Conservation (phyloP, 37 sponge, comb jelly and placozoan species). For the Lycopodina hypogea region DNA sequence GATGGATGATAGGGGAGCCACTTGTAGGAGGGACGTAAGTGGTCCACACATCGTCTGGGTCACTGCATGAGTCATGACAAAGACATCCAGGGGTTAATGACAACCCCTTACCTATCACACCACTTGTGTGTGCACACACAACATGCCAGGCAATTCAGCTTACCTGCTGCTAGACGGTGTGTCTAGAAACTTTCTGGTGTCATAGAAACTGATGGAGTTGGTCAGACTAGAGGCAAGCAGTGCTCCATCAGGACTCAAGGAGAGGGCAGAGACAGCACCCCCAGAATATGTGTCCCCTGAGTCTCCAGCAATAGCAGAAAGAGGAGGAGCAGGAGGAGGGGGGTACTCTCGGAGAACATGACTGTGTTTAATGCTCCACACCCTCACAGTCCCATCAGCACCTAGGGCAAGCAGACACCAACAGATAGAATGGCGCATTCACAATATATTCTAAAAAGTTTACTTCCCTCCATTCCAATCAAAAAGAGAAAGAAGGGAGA, state of each 20-base stretch:
- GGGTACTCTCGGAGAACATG: constrained; percentile 25
- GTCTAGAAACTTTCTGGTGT: constrained; percentile 8
- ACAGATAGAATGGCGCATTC: too few species aligned
- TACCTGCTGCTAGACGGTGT: not conserved
- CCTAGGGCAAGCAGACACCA: constrained; percentile 13
- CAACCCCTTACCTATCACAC: too few species aligned
- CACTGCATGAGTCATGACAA: constrained; percentile 2
- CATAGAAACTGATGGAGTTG: constrained; percentile 48
- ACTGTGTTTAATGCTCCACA: constrained; percentile 66
- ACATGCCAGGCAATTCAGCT: too few species aligned
- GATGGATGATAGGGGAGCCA: constrained; percentile 4
- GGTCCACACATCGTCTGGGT: not conserved
- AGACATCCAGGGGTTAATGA: not conserved
- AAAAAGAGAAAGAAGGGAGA: too few species aligned
- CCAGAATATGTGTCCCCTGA: not conserved
- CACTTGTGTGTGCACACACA: too few species aligned
- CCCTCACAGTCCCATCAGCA: constrained; percentile 33
- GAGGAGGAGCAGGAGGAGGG: constrained; percentile 19
- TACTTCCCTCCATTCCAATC: too few species aligned
- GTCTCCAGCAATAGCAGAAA: not conserved
- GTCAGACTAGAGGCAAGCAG: constrained; percentile 47
- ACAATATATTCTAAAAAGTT: too few species aligned
- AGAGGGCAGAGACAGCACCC: constrained; percentile 23
- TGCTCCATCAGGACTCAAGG: constrained; percentile 52
- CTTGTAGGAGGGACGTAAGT: constrained; percentile 1